phyloP scores from a whole-genome alignment of 2,113 vertebrate genomes.

The Bujurquina vittata region DNA sequence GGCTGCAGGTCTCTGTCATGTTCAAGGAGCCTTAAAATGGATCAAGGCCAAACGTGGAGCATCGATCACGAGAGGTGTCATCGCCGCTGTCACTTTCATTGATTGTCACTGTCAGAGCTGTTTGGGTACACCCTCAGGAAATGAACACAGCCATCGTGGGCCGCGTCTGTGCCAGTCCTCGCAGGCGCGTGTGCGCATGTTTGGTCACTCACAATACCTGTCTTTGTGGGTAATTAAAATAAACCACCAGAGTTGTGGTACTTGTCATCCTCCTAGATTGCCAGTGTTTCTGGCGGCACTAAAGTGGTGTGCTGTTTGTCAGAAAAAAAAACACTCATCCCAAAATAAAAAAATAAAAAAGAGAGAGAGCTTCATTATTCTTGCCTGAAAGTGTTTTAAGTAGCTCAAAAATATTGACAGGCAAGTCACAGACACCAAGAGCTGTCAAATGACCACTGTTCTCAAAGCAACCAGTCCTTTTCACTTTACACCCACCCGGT shows the following conservation, averaged over 20 bases:
- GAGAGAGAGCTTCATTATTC: slow-evolving; percentile 6
- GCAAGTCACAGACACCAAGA: slow-evolving; percentile 10
- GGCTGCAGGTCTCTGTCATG: slow-evolving; percentile 41
- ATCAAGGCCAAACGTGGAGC: slow-evolving; percentile 41
- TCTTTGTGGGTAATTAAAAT: not conserved
- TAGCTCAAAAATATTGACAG: slow-evolving; percentile 3
- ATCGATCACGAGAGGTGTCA: slow-evolving; percentile 41
- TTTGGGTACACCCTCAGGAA: slow-evolving; percentile 13
- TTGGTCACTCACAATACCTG: not conserved
- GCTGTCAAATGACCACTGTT: slow-evolving; percentile 12
- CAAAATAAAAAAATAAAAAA: not conserved
- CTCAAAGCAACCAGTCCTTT: not conserved
- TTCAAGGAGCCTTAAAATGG: slow-evolving; percentile 39
- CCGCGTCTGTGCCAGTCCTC: not conserved
- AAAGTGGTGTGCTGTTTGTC: not conserved
- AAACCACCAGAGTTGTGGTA: not conserved
- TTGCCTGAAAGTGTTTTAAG: slow-evolving; percentile 29
- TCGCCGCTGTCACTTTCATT: slow-evolving; percentile 50
- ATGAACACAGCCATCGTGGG: slow-evolving; percentile 8
- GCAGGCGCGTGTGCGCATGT: not conserved
- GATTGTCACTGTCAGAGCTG: slow-evolving; percentile 57
- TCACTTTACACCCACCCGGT: not conserved
- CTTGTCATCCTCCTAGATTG: not conserved
- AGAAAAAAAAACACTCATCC: slow-evolving; percentile 21
- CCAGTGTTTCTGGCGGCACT: not conserved